These are phyloP conservation scores for Pao palembangensis DNA, from an alignment of 2,113 vertebrate genomes.

Conservation along the genomic window DNA sequence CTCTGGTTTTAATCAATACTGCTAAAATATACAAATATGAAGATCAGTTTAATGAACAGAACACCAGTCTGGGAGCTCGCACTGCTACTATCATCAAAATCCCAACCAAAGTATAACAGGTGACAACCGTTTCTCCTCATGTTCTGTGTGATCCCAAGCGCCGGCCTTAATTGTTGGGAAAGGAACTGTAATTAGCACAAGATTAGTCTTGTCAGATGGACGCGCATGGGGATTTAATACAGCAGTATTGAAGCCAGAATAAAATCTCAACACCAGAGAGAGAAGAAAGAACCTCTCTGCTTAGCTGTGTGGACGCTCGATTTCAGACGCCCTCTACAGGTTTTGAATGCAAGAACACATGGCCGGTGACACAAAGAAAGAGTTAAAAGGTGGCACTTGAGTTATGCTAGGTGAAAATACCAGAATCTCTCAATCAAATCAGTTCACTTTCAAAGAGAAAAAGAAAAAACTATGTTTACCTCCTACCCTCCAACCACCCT, in stretches of 20 bases:
- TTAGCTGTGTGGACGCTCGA: conserved; percentile 12
- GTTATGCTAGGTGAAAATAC: too few species aligned
- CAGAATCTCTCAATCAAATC: background rate
- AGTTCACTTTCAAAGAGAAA: background rate
- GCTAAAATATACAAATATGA: conserved; percentile 18
- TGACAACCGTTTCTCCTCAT: conserved; percentile 62
- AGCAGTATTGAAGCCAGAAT: conserved; percentile 48
- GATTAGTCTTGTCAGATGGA: conserved; percentile 69
- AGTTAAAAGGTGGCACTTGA: background rate
- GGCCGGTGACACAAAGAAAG: background rate
- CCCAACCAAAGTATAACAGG: conserved; percentile 42
- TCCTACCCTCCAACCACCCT: too few species aligned
- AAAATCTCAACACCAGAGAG: conserved; percentile 34
- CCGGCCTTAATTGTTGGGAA: conserved; percentile 54
- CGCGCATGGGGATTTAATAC: conserved; percentile 49
- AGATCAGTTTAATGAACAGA: background rate
- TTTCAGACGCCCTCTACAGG: too few species aligned
- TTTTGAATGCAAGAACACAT: background rate
- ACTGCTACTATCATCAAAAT: conserved; percentile 6
- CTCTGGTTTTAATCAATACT: conserved; percentile 22
- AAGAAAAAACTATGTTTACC: background rate
- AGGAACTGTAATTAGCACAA: conserved; percentile 61
- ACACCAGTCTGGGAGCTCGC: background rate
- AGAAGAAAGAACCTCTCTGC: background rate
- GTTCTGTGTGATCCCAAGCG: conserved; percentile 48